These are phyloP conservation scores for Lycopodina hypogea DNA, from an alignment of 37 sponge, comb jelly and placozoan species.

Conservation along the genomic window DNA sequence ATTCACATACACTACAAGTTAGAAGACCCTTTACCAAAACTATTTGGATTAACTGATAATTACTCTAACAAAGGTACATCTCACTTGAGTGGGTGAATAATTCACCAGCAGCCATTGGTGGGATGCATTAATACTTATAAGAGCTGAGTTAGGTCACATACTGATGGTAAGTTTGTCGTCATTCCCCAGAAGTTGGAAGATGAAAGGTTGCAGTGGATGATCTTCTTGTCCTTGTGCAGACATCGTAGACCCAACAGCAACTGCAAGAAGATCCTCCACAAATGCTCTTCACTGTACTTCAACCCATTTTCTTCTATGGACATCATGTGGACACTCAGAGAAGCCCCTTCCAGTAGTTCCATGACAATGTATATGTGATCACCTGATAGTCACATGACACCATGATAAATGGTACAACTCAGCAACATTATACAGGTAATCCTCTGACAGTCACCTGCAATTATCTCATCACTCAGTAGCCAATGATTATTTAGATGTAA, in stretches of 20 bases:
- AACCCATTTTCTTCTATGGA: constrained; percentile 75
- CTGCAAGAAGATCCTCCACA: constrained; percentile 89
- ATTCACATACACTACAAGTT: too few relatives aligned
- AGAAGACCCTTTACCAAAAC: not conserved
- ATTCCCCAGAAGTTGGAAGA: constrained; percentile 84
- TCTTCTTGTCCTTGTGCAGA: constrained; percentile 83
- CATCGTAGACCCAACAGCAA: constrained; percentile 82
- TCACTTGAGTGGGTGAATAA: too few relatives aligned
- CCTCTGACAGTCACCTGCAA: too few relatives aligned
- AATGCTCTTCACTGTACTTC: constrained; percentile 70
- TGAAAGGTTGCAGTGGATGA: constrained; percentile 83
- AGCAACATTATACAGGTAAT: too few relatives aligned
- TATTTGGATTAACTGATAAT: not conserved
- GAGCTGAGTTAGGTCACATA: constrained; percentile 18
- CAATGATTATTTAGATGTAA: too few relatives aligned
- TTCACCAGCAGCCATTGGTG: too few relatives aligned
- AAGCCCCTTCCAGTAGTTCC: constrained; percentile 89
- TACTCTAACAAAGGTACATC: too few relatives aligned
- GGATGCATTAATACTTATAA: not conserved
- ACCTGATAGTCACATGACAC: constrained; percentile 6
- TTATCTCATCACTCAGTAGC: too few relatives aligned
- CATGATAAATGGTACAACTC: too few relatives aligned
- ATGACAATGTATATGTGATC: constrained; percentile 87
- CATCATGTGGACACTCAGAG: constrained; percentile 72
- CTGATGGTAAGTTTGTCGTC: constrained; percentile 85